Base-by-base conservation (phyloP, 2,113 vertebrate species). In the Corythaixoides concolor region DNA sequence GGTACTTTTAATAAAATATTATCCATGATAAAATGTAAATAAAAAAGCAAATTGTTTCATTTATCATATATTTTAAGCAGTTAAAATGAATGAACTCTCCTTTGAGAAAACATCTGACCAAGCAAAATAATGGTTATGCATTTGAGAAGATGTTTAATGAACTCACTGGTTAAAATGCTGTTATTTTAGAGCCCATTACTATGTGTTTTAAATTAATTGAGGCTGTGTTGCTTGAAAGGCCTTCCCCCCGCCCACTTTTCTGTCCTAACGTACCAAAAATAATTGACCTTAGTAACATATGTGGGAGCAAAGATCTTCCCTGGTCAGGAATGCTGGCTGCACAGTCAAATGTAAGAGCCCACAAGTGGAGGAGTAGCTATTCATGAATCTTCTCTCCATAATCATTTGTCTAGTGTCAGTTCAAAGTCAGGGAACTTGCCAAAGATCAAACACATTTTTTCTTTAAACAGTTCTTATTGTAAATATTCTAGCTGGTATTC, bases 91-190 rank as follows among this genome's bases (percentile, higher is more conserved):
- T 97, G 68, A 97, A 92, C 45, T 98, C 89, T 95, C 97, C 97
- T 98, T 94, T 95, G 95, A 98, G 97, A 97, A 98, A 98, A 98
- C 95, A 97, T 97, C 96, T 98, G 97, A 98, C 97, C 97, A 97
- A 98, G 95, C 85, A 98, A 98, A 98, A 97, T 95, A 97, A 98
- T 95, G 60, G 93, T 98, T 97, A 96, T 96, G 85, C 89, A 91
- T 98, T 98, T 97, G 56, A 88, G 95, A 98, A 98, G 97, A 97
- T 95, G 91, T 95, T 98, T 98, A 96, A 98, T 98, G 95, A 97
- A 98, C 90, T 97, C 95, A 85, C 82, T 97, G 66, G 55, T 97
- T 98, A 97, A 98, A 98, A 98, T 89, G 70, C 43, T 96, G 83
- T 92, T 97, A 95, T 97, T 98, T 98, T 95, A 96, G 64, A 97